Base-by-base conservation (phyloP, 2,888 invertebrate genomes). In the Drosophila bunnanda region DNA sequence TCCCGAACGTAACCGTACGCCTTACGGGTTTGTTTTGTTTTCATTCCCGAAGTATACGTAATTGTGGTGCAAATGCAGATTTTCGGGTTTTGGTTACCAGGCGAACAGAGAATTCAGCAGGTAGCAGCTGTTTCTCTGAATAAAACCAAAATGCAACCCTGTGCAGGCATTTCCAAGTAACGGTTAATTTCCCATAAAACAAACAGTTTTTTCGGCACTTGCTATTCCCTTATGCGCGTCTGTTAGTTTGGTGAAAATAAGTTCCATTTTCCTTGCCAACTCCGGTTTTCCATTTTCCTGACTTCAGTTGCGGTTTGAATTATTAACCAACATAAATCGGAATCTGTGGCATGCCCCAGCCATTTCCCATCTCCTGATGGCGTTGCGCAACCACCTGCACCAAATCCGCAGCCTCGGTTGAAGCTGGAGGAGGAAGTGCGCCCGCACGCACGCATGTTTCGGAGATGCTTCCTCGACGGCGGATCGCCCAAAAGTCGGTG, bases 401-500 rank as follows among this genome's bases (percentile, higher is more conserved):
- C 46, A 48, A 38, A 60, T 62, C 28, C 9, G 15, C 22, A 36
- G 34, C 20, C n/a, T 7, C 34, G 22, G 17, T 44, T 43, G 43
- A 15, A 8, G 15, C 15, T 44, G 15, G 44, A 44, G 44, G 15
- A 66, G 65, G 65, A 65, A 65, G 52, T 66, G 43, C 65, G 36
- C 43, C 44, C 36, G 53, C 32, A 32, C 13, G 34, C 34, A 54
- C 65, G 54, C 38, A 55, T 38, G 36, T 30, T 15, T 36, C 53
- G 25, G 17, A 53, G 36, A 64, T 36, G 43, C 44, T 65, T 62
- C 28, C 64, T 52, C 28, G 28, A 58, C 52, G 15, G 15, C 20
- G 30, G 39, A 32, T 32, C 55, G 39, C 55, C 46, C 32, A 46
- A 34, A 46, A 65, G 66, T 65, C 66, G 65, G 64, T 66, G 65